phyloP scores from a whole-genome alignment of 2,113 vertebrate species.

The Melanerpes aurifrons region DNA sequence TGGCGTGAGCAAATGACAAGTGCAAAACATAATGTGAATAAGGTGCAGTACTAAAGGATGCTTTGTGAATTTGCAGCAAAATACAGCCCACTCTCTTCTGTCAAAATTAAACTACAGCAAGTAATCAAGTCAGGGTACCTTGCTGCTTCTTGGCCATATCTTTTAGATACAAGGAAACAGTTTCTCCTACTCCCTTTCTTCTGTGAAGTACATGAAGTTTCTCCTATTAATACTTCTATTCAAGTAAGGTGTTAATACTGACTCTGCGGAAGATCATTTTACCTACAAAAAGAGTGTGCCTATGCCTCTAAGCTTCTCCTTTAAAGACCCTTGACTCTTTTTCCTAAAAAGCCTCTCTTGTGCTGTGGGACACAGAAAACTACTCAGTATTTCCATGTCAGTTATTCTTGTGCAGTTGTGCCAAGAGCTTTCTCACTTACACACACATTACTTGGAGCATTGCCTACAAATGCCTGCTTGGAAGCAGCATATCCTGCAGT shows the following conservation, averaged over 20 bases:
- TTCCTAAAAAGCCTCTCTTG: not conserved
- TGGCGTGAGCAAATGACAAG: not conserved
- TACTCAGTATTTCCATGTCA: not conserved
- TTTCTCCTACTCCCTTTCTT: not conserved
- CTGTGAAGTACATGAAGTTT: not conserved
- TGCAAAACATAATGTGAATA: not conserved
- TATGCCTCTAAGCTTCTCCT: not conserved
- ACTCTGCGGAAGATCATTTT: not conserved
- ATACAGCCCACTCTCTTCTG: not conserved
- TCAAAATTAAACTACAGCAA: not conserved
- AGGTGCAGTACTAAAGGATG: not conserved
- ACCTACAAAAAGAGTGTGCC: not conserved
- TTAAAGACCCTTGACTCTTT: not conserved
- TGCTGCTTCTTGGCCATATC: not conserved
- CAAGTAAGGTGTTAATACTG: not conserved
- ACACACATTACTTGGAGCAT: fast-evolving
- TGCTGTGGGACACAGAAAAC: not conserved
- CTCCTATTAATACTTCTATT: not conserved
- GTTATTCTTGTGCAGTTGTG: not conserved
- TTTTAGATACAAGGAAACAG: not conserved
- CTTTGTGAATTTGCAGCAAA: not conserved
- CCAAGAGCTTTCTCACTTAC: not conserved
- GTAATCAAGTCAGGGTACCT: not conserved
- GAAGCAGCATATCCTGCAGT: not conserved
- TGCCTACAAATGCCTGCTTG: not conserved